Evolutionary conservation across 1,140 invertebrate genomes (phyloP), one percentile per base, ranked within the genome.

Genomic region (Solen grandis): DNA sequence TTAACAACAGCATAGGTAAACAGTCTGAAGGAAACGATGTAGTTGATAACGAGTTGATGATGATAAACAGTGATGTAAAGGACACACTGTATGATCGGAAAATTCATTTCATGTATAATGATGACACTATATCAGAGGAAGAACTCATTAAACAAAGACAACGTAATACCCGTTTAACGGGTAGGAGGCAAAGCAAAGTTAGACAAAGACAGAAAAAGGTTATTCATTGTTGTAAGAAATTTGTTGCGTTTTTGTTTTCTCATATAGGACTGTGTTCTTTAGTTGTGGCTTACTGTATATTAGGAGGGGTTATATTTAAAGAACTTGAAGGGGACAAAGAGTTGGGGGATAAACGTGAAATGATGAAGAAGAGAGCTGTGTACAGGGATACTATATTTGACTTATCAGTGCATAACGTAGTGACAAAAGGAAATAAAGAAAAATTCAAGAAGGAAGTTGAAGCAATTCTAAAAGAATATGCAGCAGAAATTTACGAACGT

Each of bases 211-310:
- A 82, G 19, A 80, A 78, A 31, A 84, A 85, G 70, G 84, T 82
- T 2, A 59, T 87, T 14, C 78, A 62, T 57, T 91, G 87, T 79
- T 90, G 86, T 68, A 89, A 90, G 66, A 81, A 91, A 86, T 87
- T 92, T 19, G 84, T 88, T 13, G 89, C 91, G 10, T 93, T 93
- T 82, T 81, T 95, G 10, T 94, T 95, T 86, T 94, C 94, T 5
- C 94, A 95, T 88, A 97, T 99, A 65, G 98, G 98, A 63, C 96
- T 99, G 10, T 98, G 97, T 55, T 97, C 96, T 0, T 93, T 99
- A 8, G 97, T 99, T n/a, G 97, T 99, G 0, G 95, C 96, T 57
- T 99, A 99, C 90, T 97, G 98, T 4, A 96, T 99, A 54, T 94
- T 99, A 5, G 98, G 98, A 0, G 98, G 98, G 0, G 95, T 98